Evolutionary conservation across 2,113 vertebrate species (phyloP).

Genomic region (Megalops atlanticus): DNA sequence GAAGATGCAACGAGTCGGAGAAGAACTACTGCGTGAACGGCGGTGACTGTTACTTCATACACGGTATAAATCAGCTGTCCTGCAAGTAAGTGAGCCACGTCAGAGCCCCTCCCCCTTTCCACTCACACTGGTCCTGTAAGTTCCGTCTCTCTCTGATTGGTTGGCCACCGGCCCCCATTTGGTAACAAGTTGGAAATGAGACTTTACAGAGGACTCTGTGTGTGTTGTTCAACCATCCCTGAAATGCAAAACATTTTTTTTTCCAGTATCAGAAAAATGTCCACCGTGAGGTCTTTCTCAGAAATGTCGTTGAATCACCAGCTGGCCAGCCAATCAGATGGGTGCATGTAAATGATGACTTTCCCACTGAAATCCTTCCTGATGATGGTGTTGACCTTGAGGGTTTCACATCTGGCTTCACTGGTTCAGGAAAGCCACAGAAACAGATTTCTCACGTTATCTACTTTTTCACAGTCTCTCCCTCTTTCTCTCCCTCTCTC

Average conservation of each 20-base stretch:
- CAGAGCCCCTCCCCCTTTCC: not conserved
- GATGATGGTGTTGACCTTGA: not conserved
- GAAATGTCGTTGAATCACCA: not conserved
- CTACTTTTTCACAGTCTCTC: too few species aligned
- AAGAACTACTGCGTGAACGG: constrained; percentile 96
- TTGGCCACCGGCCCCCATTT: too few species aligned
- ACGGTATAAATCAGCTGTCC: constrained; percentile 93
- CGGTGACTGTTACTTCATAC: constrained; percentile 95
- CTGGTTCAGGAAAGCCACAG: too few species aligned
- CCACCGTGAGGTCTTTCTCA: not conserved
- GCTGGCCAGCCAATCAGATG: not conserved
- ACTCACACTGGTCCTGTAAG: not conserved
- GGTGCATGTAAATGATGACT: not conserved
- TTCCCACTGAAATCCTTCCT: not conserved
- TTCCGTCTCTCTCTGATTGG: too few species aligned
- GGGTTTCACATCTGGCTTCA: not conserved
- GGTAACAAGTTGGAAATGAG: too few species aligned
- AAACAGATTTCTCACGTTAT: too few species aligned
- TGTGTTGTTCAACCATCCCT: not conserved
- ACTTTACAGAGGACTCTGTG: too few species aligned
- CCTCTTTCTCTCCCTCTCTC: not conserved
- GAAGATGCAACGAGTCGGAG: constrained; percentile 94
- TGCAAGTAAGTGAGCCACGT: constrained; percentile 93
- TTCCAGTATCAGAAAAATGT: not conserved
- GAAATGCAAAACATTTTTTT: not conserved